Base-by-base conservation (phyloP, 2,888 invertebrate species). In the Cheilosia pagana region DNA sequence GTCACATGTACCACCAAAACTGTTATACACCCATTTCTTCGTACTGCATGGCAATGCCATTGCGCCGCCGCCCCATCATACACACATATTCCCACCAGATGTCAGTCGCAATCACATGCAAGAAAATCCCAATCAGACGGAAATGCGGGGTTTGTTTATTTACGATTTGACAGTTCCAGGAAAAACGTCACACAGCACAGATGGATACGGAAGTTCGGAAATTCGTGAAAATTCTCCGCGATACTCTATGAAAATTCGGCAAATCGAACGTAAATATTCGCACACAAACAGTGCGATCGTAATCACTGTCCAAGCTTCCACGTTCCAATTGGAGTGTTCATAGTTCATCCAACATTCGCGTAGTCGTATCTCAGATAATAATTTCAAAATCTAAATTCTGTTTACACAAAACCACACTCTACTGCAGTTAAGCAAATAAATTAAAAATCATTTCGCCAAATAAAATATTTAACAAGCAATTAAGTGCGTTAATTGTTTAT, bases 151-250 rank as follows among this genome's bases (percentile, higher is more conserved):
- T 88, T 90, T 90, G 90, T 90, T 90, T 89, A 89, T 89, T 85
- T 85, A 85, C 87, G 88, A 89, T 88, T 89, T 89, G 90, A 89
- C 90, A 90, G 90, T 90, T 90, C 90, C 88, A 89, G 89, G 90
- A 89, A 90, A 90, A 89, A 89, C 90, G 89, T 90, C 90, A 90
- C 89, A 90, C 90, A 89, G 90, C 88, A 87, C 88, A 88, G 88
- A 90, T 89, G 88, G 87, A 81, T 86, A 87, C 87, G 89, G 88
- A 89, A 87, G 72, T 71, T 72, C 77, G 86, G 79, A 71, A 85
- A 71, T 57, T 85, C 71, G 81, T 71, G 81, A 85, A 85, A 81
- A 75, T 81, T 60, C 85, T 85, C 81, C 81, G 81, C 81, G 85
- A 50, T 60, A 81, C 31, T 81, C 55, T 76, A 23, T 76, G 75